phyloP scores from a whole-genome alignment of 2,113 vertebrate genomes.

The Erinaceus europaeus region DNA sequence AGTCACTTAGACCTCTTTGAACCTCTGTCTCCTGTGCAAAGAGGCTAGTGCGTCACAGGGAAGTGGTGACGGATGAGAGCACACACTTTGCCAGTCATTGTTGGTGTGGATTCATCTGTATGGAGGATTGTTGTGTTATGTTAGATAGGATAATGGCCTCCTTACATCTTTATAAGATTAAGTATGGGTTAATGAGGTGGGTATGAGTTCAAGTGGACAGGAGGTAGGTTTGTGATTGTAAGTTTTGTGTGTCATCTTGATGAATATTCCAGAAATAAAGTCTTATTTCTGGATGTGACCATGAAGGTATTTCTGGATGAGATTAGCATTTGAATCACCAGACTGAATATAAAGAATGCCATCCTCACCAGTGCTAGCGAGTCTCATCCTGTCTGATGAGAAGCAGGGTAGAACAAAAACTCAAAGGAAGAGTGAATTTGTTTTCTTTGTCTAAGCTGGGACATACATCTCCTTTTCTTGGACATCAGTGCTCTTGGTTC shows the following conservation, averaged over 20 bases:
- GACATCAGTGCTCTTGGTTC: background rate
- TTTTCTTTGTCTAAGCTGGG: background rate
- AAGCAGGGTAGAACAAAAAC: too few species aligned
- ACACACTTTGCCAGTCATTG: background rate
- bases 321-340: background rate
- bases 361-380: background rate
- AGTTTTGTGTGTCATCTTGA: too few species aligned
- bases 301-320: background rate
- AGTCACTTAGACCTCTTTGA: background rate
- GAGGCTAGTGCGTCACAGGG: background rate
- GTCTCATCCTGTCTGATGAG: background rate
- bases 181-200: background rate
- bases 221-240: background rate
- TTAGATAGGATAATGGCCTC: background rate
- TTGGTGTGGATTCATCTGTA: background rate
- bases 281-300: background rate
- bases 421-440: rapidly evolving
- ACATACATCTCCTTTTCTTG: rapidly evolving
- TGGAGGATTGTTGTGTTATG: too few species aligned
- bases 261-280: too few species aligned
- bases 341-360: background rate
- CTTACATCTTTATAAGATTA: background rate
- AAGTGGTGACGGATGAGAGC: background rate
- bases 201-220: background rate
- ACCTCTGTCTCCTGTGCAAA: background rate